Evolutionary conservation across 1,140 invertebrate species (phyloP).

Genomic region (Leptinotarsa texana): DNA sequence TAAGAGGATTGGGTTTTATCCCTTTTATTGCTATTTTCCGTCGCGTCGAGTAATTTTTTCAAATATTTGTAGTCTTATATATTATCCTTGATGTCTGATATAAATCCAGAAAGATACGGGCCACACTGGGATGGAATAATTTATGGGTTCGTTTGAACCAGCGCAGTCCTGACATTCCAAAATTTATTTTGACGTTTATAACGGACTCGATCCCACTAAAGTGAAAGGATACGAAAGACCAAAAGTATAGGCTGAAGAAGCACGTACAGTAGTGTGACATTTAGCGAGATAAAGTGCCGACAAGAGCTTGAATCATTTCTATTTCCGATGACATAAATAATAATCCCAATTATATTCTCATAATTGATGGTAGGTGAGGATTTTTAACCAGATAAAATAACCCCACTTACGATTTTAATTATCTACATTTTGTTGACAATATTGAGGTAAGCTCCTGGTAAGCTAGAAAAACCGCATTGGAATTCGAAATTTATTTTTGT

Average conservation of each 20-base stretch:
- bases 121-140: conserved; percentile 14
- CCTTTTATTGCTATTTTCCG: conserved; percentile 3
- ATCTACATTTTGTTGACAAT: too few species aligned
- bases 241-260: neutral
- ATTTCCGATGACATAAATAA: too few species aligned
- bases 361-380: too few species aligned
- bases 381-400: too few species aligned
- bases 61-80: conserved; percentile 9
- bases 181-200: conserved; percentile 28
- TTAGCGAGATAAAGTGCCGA: neutral
- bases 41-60: conserved; percentile 9
- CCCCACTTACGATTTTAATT: too few species aligned
- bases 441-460: too few species aligned
- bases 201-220: conserved; percentile 18
- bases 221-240: neutral
- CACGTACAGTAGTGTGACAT: conserved; percentile 14
- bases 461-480: too few species aligned
- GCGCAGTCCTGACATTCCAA: conserved; percentile 10
- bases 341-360: too few species aligned
- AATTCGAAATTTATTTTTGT: too few species aligned
- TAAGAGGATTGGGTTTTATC: neutral
- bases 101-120: conserved; percentile 17
- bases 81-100: conserved; percentile 2
- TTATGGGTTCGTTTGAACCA: conserved; percentile 22
- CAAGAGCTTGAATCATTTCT: too few species aligned